Base-by-base conservation (phyloP, 2,113 vertebrate genomes). In the Microcebus lehilahytsara region DNA sequence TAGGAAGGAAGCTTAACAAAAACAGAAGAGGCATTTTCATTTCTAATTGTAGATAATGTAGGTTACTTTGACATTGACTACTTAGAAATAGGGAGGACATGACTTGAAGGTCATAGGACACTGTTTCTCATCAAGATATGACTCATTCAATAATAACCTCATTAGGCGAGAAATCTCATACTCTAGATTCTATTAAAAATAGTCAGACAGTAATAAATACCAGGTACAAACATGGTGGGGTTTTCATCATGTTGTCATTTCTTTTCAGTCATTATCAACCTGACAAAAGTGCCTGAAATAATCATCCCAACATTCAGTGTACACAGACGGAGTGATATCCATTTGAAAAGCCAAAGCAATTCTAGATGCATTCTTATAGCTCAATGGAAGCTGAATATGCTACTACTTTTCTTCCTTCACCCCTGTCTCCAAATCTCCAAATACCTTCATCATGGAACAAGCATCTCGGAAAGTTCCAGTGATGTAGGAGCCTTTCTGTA, bases 401-500 rank as follows among this genome's bases (percentile, higher is more conserved):
- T 64, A n/a, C 37, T 25, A 27, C 30, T 64, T 93, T 88, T 49
- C 37, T 74, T 49, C 8, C 2, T 17, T 40, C 30, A 81, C 10
- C 7, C 22, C 23, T 30, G 8, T 20, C 13, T 32, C 74, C 25
- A 71, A 58, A 42, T 85, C 10, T 92, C 46, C 71, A 96, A 78
- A 37, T 25, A 46, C 49, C 77, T 87, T 94, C 37, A 66, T 91
- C 22, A 22, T 86, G 17, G 58, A 93, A 62, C 67, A 69, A 40
- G 6, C 62, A 83, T 53, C 32, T 94, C 56, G 56, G 66, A 85
- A 92, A 87, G 56, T 95, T 91, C 84, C 95, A 96, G 56, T 88
- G 51, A 74, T 69, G 67, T 79, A 97, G 60, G 42, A 78, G 67
- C 83, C 85, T 88, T 96, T 96, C 85, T 93, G n/a, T 56, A 90